phyloP scores from a whole-genome alignment of 2,113 vertebrate species.

The Callocephalon fimbriatum region DNA sequence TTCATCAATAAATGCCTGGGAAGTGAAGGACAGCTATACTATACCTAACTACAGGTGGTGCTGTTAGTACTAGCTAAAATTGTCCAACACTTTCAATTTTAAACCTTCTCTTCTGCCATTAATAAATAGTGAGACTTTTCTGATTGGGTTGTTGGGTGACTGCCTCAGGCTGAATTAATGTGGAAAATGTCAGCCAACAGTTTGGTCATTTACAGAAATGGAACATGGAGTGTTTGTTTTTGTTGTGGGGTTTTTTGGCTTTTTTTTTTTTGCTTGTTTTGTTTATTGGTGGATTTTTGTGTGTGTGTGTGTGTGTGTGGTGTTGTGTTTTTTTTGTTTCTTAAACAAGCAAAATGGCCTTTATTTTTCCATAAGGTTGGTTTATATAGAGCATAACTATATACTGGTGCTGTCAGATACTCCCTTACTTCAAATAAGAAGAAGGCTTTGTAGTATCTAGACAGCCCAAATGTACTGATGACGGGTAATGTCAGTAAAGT shows the following conservation, averaged over 20 bases:
- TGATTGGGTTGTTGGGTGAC: background rate
- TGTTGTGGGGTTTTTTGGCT: background rate
- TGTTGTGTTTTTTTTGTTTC: background rate
- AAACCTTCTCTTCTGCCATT: background rate
- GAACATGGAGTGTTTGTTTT: rapidly evolving
- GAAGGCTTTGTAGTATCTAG: background rate
- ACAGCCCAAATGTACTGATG: background rate
- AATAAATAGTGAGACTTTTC: background rate
- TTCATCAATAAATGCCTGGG: background rate
- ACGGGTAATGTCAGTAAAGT: background rate
- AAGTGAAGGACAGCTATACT: background rate
- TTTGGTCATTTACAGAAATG: background rate
- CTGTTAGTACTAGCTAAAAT: background rate
- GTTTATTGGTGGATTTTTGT: background rate
- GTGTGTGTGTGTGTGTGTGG: background rate
- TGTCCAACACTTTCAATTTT: background rate
- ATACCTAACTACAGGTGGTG: background rate
- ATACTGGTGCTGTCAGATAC: background rate
- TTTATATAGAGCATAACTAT: background rate
- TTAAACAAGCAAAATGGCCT: background rate
- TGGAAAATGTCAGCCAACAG: conserved; percentile 27
- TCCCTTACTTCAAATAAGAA: background rate
- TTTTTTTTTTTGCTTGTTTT: background rate
- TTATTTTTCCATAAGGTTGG: background rate
- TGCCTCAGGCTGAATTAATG: conserved; percentile 2